These are phyloP conservation scores for Andrena dorsata DNA, from an alignment of 2,888 invertebrate species.

Conservation along the genomic window DNA sequence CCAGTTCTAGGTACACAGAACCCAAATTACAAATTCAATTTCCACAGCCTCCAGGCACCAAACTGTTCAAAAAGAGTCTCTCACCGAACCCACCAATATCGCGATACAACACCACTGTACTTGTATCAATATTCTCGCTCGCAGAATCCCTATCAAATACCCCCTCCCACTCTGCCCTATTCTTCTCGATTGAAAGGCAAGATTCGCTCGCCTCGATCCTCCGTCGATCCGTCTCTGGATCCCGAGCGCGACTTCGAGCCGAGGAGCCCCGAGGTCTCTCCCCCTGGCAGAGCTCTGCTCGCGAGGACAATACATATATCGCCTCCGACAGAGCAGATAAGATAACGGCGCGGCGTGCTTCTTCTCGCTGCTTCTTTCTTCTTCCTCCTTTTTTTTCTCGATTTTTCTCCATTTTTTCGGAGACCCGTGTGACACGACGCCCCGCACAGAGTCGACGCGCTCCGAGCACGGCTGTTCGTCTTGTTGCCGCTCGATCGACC, in stretches of 20 bases:
- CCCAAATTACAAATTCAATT: too few species aligned
- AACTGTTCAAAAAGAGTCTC: too few species aligned
- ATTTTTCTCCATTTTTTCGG: background rate
- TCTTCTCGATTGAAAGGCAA: background rate
- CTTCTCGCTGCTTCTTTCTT: constrained; percentile 31
- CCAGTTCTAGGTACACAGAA: too few species aligned
- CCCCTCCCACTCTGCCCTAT: background rate
- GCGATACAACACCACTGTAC: too few species aligned
- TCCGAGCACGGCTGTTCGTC: constrained; percentile 15
- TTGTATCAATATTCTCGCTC: too few species aligned
- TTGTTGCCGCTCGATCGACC: constrained; percentile 40
- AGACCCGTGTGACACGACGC: background rate
- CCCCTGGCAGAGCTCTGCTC: background rate
- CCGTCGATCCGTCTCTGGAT: background rate
- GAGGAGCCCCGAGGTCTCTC: background rate
- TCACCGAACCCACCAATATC: too few species aligned
- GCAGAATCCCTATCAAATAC: background rate
- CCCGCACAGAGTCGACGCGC: background rate
- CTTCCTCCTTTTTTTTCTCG: constrained; percentile 9
- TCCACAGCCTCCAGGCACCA: too few species aligned
- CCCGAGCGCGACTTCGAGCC: constrained; percentile 23
- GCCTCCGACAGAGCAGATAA: constrained; percentile 67
- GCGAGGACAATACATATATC: constrained; percentile 39
- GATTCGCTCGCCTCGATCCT: background rate
- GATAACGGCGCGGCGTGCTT: constrained; percentile 70